phyloP scores from a whole-genome alignment of 2,888 invertebrate species.

The Pristionchus exspectatus region DNA sequence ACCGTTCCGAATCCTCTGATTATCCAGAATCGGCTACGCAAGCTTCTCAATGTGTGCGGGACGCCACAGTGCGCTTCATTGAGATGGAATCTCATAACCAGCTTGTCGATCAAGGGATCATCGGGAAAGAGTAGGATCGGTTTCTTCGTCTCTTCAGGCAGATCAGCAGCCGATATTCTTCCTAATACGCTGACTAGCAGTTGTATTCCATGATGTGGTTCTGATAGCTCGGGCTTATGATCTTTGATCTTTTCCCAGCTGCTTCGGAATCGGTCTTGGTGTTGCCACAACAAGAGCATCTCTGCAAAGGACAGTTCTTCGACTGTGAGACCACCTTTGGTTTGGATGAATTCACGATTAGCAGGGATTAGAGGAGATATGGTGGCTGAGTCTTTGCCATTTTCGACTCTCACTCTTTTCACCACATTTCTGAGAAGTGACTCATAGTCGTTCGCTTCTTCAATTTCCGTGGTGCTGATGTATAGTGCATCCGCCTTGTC shows the following conservation, averaged over 20 bases:
- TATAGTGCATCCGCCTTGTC: background rate
- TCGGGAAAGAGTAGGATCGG: background rate
- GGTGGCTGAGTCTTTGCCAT: background rate
- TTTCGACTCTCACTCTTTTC: background rate
- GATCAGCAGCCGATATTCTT: background rate
- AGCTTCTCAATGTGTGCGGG: background rate
- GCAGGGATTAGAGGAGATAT: background rate
- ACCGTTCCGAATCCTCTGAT: background rate
- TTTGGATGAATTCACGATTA: background rate
- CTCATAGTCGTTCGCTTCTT: background rate
- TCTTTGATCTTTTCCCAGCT: background rate
- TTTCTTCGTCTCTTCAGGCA: background rate
- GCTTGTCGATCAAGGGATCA: background rate
- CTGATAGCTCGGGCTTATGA: background rate
- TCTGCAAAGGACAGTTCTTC: background rate
- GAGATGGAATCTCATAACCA: conserved; percentile 1
- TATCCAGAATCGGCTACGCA: conserved; percentile 3
- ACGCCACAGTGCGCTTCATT: background rate
- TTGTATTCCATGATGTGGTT: background rate
- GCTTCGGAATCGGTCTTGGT: background rate
- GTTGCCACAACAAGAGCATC: background rate
- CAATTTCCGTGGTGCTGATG: background rate
- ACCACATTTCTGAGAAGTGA: background rate
- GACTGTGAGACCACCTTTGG: background rate
- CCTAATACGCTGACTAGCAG: background rate